These are phyloP conservation scores for Labeo calbasu DNA, from an alignment of 2,797 vertebrate species.

Conservation along the genomic window DNA sequence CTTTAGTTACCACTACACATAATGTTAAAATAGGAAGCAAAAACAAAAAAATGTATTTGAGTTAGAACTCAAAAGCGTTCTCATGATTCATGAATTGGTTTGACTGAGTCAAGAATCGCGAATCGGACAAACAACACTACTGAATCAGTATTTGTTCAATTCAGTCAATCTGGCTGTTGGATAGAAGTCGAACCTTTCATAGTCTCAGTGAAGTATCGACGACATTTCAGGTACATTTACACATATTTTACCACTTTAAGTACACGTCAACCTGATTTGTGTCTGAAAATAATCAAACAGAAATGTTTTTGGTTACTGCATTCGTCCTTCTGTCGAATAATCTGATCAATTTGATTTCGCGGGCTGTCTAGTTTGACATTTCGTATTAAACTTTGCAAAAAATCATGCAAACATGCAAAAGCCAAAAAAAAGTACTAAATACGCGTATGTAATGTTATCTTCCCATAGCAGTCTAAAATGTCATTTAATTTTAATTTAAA, in stretches of 20 bases:
- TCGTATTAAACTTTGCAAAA: neutral
- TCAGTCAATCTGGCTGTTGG: neutral
- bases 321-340: neutral
- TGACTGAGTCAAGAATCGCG: neutral
- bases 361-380: neutral
- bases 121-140: neutral
- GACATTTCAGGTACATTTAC: constrained; percentile 5
- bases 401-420: neutral
- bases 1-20: too few relatives aligned
- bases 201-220: neutral
- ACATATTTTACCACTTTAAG: neutral
- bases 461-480: neutral
- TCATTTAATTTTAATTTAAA: neutral
- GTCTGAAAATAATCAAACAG: neutral
- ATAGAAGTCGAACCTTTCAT: neutral
- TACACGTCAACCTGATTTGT: neutral
- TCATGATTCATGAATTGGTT: neutral
- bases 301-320: neutral
- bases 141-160: neutral
- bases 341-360: neutral
- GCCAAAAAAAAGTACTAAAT: neutral
- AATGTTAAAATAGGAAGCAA: too few relatives aligned
- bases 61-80: neutral
- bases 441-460: neutral
- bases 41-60: too few relatives aligned